Base-by-base conservation (phyloP, 2,797 vertebrate genomes). In the Orientallactaga sibirica region DNA sequence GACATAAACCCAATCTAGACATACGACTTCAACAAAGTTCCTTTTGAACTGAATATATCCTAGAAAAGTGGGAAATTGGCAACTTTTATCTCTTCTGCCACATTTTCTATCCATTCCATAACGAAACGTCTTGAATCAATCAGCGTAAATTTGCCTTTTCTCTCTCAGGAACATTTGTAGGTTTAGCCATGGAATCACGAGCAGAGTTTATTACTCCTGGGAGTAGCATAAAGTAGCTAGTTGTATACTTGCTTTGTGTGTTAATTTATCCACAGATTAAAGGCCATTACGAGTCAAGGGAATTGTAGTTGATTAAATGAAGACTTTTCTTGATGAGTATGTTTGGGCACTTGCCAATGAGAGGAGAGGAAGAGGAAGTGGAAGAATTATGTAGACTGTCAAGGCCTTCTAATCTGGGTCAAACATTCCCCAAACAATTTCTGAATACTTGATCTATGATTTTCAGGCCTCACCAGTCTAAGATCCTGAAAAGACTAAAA, bases 191-290 rank as follows among this genome's bases (percentile, higher is more conserved):
- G n/a, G 64, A 55, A 84, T 90, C 55, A 68, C 68, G 48, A 91
- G 43, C 55, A 77, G 12, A 11, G 2, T 79, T 37, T 77, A 18
- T 67, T 64, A 73, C 67, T 37, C 43, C 12, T 66, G 29, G 12
- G 29, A 92, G 94, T 94, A 78, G 33, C 33, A 37, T 37, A 37
- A 37, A 64, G 27, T 7, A 85, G 8, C 25, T 82, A 22, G n/a
- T 58, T 43, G 55, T 33, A 19, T 14, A 70, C 66, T 82, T 92
- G 29, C 19, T 24, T 55, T 41, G 25, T 64, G 41, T 64, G 14
- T 83, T 80, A 79, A 29, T 66, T 83, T 86, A 24, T 81, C 22
- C n/a, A 83, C 15, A 96, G 8, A 81, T 58, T 67, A 82, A 92
- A 77, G 70, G 33, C 11, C 11, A 24, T 7, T 16, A 29, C 80